Evolutionary conservation across 2,797 vertebrate species (phyloP).

Genomic region (Sebastes itinus): DNA sequence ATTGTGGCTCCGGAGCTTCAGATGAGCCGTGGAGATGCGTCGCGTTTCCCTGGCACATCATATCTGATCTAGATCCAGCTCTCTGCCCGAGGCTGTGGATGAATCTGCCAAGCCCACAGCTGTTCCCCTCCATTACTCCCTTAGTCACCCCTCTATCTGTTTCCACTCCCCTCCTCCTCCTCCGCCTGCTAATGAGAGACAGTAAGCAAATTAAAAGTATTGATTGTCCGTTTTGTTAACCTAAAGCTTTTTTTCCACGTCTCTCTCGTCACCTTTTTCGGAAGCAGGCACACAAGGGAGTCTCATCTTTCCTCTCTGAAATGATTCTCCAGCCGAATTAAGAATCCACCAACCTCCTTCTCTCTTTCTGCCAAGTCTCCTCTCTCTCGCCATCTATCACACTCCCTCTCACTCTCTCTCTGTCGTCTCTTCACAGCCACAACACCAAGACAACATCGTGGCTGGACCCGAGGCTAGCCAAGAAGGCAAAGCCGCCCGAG

Average conservation of each 20-base stretch:
- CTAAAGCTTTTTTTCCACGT: slow-evolving; percentile 64
- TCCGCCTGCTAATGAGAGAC: slow-evolving; percentile 86
- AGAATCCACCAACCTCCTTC: slow-evolving; percentile 72
- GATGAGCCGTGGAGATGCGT: slow-evolving; percentile 24
- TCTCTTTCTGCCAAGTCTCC: slow-evolving; percentile 77
- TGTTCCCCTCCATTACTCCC: slow-evolving; percentile 88
- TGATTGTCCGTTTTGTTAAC: slow-evolving; percentile 90
- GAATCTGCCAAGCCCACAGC: slow-evolving; percentile 89
- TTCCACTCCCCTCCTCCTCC: slow-evolving; percentile 49
- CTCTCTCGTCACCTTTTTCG: slow-evolving; percentile 46
- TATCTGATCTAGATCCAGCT: slow-evolving; percentile 59
- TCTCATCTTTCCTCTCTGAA: slow-evolving; percentile 64
- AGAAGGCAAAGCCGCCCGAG: slow-evolving; percentile 99
- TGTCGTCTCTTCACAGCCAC: slow-evolving; percentile 91
- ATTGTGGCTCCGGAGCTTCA: slow-evolving; percentile 43
- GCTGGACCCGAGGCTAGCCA: slow-evolving; percentile 98
- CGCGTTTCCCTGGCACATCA: slow-evolving; percentile 45
- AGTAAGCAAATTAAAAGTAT: slow-evolving; percentile 96
- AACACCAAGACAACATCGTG: slow-evolving; percentile 99
- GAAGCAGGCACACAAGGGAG: slow-evolving; percentile 38
- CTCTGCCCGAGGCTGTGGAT: slow-evolving; percentile 67
- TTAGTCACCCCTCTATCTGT: slow-evolving; percentile 69
- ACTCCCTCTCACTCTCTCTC: slow-evolving; percentile 64
- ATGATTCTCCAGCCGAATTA: slow-evolving; percentile 67
- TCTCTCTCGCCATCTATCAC: slow-evolving; percentile 64